Evolutionary conservation across 2,888 invertebrate genomes (phyloP).

Genomic region (Dysmachus trigonus): DNA sequence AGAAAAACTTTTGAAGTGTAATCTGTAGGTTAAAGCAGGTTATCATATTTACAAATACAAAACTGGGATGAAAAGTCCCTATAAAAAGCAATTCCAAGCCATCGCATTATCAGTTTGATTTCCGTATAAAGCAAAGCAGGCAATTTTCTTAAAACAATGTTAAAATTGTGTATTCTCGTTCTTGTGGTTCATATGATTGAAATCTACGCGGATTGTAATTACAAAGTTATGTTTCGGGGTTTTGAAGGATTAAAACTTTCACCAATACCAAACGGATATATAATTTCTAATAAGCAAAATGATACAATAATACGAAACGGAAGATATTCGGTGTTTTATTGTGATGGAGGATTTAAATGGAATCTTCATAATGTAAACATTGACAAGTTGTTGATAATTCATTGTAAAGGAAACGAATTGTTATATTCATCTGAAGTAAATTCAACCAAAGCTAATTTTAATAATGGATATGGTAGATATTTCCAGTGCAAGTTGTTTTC

Average conservation of each 20-base stretch:
- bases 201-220: background rate
- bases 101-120: background rate
- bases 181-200: background rate
- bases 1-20: too few relatives aligned
- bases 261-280: background rate
- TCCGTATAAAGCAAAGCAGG: background rate
- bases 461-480: too few relatives aligned
- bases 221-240: background rate
- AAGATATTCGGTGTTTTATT: background rate
- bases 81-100: background rate
- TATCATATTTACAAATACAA: background rate
- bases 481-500: background rate
- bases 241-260: background rate
- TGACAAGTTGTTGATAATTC: background rate
- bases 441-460: background rate
- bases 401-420: background rate
- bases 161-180: background rate
- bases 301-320: background rate
- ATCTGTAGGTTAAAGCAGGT: background rate
- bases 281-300: background rate
- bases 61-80: background rate
- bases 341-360: background rate
- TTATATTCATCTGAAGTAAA: background rate
- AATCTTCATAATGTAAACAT: background rate
- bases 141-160: background rate